Base-by-base conservation (phyloP, 2,113 vertebrate species). In the Astur gentilis region DNA sequence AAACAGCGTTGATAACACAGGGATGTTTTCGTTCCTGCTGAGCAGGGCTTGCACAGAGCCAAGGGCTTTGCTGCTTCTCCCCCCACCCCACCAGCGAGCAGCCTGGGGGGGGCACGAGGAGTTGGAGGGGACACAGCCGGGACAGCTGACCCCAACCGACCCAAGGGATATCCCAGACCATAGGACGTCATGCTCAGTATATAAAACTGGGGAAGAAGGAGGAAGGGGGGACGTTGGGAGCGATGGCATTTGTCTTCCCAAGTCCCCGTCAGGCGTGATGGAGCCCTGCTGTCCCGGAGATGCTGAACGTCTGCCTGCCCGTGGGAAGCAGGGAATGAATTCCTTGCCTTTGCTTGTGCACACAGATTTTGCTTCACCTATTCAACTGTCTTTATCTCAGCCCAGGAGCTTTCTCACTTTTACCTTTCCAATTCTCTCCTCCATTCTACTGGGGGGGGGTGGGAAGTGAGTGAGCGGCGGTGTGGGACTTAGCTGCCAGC, bases 111-210 rank as follows among this genome's bases (percentile, higher is more conserved):
- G 49, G 49, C 49, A 50, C 49, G 4, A 50, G 49, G 49, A 50
- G 13, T 50, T 4, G 49, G 49, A 47, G 49, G 49, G 49, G 49
- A 52, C 50, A 47, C 8, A 78, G 18, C 21, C 0, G 0, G 38
- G 54, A 69, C 13, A 89, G 73, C 25, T 87, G 83, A 73, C 2
- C 15, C 11, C 50, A 40, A 2, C 1, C 40, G 72, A 55, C 9
- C 58, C 38, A 7, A 40, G 23, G 20, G 20, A 16, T 44, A 52
- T 54, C 3, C 52, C 12, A 4, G 2, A 54, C 5, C 4, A 8
- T 4, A 22, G 0, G 3, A 3, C 0, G 0, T 32, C 40, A n/a
- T 44, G 6, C 9, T 34, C 50, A 40, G 27, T 4, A 62, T 8
- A 7, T 4, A 54, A 34, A 79, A 7, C 9, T 44, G 31, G 6